phyloP scores from a whole-genome alignment of 53 echinoderm and acorn worm genomes.

The Arbacia lixula region DNA sequence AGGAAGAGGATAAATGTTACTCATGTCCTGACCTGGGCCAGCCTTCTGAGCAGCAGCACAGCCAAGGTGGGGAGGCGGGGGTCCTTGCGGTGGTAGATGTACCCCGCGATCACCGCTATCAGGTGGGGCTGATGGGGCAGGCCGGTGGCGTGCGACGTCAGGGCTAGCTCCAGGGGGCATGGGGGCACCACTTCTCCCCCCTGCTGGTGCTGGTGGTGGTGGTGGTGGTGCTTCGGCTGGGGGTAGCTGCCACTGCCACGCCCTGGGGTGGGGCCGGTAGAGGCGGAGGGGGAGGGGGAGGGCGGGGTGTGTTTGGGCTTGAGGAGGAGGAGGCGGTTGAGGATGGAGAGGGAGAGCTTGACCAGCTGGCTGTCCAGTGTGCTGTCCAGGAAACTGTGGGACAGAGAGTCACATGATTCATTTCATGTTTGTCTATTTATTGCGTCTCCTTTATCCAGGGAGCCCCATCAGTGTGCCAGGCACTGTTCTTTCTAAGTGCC shows the following conservation, averaged over 20 bases:
- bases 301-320: slow-evolving; percentile 56
- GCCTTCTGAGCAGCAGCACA: slow-evolving; percentile 79
- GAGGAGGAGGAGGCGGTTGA: slow-evolving; percentile 88
- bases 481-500: too few relatives aligned
- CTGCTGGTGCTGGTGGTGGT: too few relatives aligned
- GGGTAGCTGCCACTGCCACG: not conserved
- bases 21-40: slow-evolving; percentile 88
- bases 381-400: slow-evolving; percentile 71
- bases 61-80: slow-evolving; percentile 88
- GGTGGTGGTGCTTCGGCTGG: not conserved
- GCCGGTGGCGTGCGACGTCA: slow-evolving; percentile 91
- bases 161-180: slow-evolving; percentile 84
- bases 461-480: too few relatives aligned
- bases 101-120: slow-evolving; percentile 86
- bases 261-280: not conserved
- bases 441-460: too few relatives aligned
- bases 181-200: not conserved
- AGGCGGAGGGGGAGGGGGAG: not conserved
- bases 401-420: too few relatives aligned
- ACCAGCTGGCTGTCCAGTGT: slow-evolving; percentile 83
- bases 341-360: slow-evolving; percentile 90
- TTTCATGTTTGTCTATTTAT: too few relatives aligned
- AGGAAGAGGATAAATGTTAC: too few relatives aligned
- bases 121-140: slow-evolving; percentile 95
- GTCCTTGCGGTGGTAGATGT: slow-evolving; percentile 92